These are phyloP conservation scores for Panthera uncia DNA, from an alignment of 2,113 vertebrate species.

Conservation along the genomic window DNA sequence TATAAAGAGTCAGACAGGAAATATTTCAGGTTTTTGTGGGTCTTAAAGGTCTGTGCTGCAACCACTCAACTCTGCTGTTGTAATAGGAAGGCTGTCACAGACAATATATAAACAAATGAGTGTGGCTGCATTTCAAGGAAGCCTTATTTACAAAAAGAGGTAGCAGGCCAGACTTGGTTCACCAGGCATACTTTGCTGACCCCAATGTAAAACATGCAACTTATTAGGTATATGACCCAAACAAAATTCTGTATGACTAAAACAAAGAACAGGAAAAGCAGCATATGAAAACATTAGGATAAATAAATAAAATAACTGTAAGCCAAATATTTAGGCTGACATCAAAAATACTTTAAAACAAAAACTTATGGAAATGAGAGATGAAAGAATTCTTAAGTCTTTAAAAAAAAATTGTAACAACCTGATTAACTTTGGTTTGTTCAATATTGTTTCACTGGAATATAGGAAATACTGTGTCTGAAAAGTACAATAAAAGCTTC, in stretches of 20 bases:
- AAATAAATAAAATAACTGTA: constrained; percentile 47
- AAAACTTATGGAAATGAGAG: constrained; percentile 52
- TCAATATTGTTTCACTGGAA: constrained; percentile 29
- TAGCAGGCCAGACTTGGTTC: neutral
- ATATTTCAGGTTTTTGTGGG: constrained; percentile 9
- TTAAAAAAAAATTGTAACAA: constrained; percentile 19
- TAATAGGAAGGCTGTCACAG: neutral
- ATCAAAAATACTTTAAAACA: constrained; percentile 54
- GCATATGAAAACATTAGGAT: constrained; percentile 24
- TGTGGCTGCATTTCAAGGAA: neutral
- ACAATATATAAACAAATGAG: neutral
- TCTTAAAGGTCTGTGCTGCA: neutral
- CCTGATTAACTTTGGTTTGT: neutral
- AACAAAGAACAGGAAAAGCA: constrained; percentile 35
- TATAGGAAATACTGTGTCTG: constrained; percentile 39
- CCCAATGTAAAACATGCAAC: constrained; percentile 25
- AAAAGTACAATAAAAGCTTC: constrained; percentile 55
- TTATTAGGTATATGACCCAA: constrained; percentile 19
- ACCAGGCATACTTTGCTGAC: neutral
- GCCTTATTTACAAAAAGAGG: neutral
- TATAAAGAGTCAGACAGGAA: neutral
- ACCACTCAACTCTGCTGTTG: neutral
- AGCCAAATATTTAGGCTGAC: constrained; percentile 34
- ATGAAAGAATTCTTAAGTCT: constrained; percentile 43
- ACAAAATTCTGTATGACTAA: constrained; percentile 43